phyloP scores from a whole-genome alignment of 2,113 vertebrate genomes.

The Nycticryphes semicollaris region DNA sequence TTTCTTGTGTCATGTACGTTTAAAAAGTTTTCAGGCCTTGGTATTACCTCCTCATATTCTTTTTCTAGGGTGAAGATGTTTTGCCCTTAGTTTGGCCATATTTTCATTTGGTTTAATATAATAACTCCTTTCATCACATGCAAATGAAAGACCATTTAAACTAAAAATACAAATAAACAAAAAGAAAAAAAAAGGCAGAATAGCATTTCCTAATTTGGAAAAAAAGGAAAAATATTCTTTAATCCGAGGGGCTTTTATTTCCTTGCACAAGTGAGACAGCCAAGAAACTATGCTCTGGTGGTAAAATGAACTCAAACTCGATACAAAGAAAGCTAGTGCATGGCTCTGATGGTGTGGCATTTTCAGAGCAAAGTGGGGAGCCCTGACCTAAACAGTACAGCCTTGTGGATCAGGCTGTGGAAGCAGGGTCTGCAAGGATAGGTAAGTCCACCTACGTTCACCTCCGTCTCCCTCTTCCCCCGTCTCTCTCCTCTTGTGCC shows the following conservation, averaged over 20 bases:
- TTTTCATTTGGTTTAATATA: background rate
- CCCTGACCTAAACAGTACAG: background rate
- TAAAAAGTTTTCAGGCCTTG: background rate
- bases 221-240: background rate
- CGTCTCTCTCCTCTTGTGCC: background rate
- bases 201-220: background rate
- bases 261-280: background rate
- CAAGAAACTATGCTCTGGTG: background rate
- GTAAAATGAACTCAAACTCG: background rate
- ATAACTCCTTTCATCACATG: background rate
- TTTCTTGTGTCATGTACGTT: background rate
- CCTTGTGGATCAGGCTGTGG: background rate
- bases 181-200: background rate
- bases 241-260: background rate
- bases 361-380: background rate
- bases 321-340: background rate
- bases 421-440: background rate
- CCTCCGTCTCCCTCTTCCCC: background rate
- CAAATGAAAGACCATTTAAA: background rate
- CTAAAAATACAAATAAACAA: background rate
- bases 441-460: background rate
- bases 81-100: background rate
- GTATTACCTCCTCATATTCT: background rate
- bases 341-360: background rate
- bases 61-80: background rate